Conservation (phyloP, 2,888 invertebrate genomes). For the Pristionchus arcanus region DNA sequence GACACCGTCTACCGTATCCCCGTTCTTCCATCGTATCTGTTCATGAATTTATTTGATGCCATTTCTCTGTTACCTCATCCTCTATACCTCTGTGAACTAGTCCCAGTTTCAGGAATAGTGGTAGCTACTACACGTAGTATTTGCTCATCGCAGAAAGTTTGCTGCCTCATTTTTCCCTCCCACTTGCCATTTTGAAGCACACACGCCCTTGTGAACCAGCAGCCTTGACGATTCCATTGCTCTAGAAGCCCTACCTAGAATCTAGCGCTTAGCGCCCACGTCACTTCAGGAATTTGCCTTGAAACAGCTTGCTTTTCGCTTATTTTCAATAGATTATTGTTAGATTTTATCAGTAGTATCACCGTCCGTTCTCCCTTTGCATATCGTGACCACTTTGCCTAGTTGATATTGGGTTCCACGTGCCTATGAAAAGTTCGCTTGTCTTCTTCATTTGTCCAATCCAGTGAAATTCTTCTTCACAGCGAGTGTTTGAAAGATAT, state of each 20-base stretch:
- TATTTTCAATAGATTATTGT: not conserved
- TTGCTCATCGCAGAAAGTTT: not conserved
- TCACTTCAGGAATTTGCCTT: not conserved
- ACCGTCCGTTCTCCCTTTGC: not conserved
- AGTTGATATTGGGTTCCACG: not conserved
- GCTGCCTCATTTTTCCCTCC: not conserved
- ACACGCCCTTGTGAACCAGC: not conserved
- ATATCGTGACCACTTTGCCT: not conserved
- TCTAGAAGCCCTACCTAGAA: not conserved
- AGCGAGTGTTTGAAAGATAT: not conserved
- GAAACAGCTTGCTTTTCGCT: not conserved
- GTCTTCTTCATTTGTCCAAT: not conserved
- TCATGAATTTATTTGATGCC: conserved; percentile 9
- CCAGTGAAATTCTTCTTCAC: not conserved
- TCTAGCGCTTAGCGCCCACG: not conserved
- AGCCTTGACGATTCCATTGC: not conserved
- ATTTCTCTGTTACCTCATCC: not conserved
- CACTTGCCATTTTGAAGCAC: conserved; percentile 30
- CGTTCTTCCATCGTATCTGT: not conserved
- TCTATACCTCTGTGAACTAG: not conserved
- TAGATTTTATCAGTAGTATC: not conserved
- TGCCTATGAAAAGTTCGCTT: not conserved
- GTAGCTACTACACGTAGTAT: not conserved
- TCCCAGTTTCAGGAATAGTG: not conserved
- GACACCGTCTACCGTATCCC: conserved; percentile 6